Conservation (phyloP, 1,140 invertebrate genomes). For the Battus philenor region DNA sequence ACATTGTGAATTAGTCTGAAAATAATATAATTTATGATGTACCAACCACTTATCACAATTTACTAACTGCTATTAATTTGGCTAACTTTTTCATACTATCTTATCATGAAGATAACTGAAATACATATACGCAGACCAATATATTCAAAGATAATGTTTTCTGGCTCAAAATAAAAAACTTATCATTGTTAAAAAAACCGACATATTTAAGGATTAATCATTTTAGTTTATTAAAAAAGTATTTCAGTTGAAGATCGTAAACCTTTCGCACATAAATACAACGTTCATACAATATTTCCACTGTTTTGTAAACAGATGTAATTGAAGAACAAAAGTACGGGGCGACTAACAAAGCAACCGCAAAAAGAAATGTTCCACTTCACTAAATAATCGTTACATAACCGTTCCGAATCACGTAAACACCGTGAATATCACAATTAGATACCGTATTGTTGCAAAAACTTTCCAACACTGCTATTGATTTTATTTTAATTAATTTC, state of each 20-base stretch:
- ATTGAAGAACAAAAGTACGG: background rate
- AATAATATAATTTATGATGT: constrained; percentile 19
- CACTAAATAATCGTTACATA: constrained; percentile 18
- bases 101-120: constrained; percentile 1
- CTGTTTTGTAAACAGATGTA: background rate
- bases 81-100: background rate
- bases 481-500: constrained; percentile 18
- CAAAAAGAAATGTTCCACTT: constrained; percentile 19
- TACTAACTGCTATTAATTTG: too few relatives aligned
- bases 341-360: constrained; percentile 10
- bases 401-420: constrained; percentile 18
- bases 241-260: too few relatives aligned
- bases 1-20: constrained; percentile 62
- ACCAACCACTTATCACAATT: constrained; percentile 13
- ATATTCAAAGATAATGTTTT: too few relatives aligned
- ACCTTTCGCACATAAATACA: background rate
- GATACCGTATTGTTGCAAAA: constrained; percentile 18
- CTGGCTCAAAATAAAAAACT: too few relatives aligned
- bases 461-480: constrained; percentile 19
- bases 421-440: constrained; percentile 20
- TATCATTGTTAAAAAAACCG: too few relatives aligned
- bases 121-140: background rate
- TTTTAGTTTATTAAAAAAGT: too few relatives aligned
- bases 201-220: too few relatives aligned
- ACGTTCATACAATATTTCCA: background rate